phyloP scores from a whole-genome alignment of 1,140 invertebrate species.

The Lamellibrachia luymesi region DNA sequence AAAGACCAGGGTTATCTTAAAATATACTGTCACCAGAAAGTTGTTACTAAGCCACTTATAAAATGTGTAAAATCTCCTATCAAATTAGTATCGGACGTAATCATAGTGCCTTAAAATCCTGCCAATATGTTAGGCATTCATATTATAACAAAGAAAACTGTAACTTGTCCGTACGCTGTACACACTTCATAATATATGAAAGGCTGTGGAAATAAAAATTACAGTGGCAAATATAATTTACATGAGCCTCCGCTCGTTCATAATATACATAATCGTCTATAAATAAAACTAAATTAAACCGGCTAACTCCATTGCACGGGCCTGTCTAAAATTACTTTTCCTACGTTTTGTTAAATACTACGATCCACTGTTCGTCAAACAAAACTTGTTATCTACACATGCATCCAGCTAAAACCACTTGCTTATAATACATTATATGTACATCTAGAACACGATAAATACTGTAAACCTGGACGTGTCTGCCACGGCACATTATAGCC shows the following conservation, averaged over 20 bases:
- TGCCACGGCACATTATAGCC: neutral
- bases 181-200: neutral
- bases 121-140: neutral
- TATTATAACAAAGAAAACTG: neutral
- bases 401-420: neutral
- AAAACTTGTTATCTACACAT: neutral
- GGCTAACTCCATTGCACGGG: neutral
- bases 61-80: neutral
- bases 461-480: neutral
- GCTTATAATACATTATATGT: neutral
- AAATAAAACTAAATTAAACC: neutral
- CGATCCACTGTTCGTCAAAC: neutral
- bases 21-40: neutral
- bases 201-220: slow-evolving; percentile 1
- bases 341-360: neutral
- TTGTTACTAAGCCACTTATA: neutral
- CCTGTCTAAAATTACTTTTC: neutral
- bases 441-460: neutral
- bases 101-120: neutral
- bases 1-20: neutral
- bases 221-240: neutral
- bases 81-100: slow-evolving; percentile 5
- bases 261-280: slow-evolving; percentile 6
- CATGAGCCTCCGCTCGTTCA: neutral
- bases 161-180: neutral